Percentiles rank a stretch among this genome's conserved stretches.
These are phyloP conservation scores for Venustoraphidia nigricollis DNA, from an alignment of 2,888 invertebrate species.

Conservation along the genomic window DNA sequence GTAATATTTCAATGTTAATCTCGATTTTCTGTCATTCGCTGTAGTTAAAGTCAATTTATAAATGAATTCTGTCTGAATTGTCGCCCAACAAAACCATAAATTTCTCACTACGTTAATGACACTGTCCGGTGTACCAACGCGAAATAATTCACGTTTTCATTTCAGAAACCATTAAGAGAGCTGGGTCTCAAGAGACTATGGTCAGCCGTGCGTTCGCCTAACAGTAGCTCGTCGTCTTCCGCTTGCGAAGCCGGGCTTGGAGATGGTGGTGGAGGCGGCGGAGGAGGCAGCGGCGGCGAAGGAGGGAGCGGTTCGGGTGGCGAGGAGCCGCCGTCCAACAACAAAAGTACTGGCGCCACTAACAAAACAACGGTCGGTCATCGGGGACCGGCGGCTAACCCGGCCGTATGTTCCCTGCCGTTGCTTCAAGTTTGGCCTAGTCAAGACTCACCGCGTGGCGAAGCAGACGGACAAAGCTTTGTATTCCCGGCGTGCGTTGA, in stretches of 20 bases:
- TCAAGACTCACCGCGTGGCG: constrained; percentile 50
- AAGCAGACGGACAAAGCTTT: constrained; percentile 51
- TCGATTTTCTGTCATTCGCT: too few species aligned
- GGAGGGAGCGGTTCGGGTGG: constrained; percentile 13
- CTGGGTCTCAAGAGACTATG: constrained; percentile 28
- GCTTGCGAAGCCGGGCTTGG: constrained; percentile 22
- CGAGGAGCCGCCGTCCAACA: not conserved
- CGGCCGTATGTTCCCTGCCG: constrained; percentile 38
- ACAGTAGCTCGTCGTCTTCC: constrained; percentile 23
- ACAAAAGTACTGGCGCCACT: not conserved
- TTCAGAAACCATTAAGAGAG: constrained; percentile 35
- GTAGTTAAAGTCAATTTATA: too few species aligned
- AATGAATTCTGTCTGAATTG: too few species aligned
- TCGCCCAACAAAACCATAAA: too few species aligned
- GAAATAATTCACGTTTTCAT: constrained; percentile 22
- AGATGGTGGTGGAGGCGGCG: constrained; percentile 24
- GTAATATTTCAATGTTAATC: too few species aligned
- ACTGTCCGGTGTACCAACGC: too few species aligned
- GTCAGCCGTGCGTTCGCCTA: constrained; percentile 28
- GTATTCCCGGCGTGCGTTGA: constrained; percentile 38
- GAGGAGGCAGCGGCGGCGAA: constrained; percentile 15
- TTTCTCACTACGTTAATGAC: too few species aligned
- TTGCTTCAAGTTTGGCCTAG: constrained; percentile 53
- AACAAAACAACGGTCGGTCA: not conserved
- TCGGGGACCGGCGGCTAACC: constrained; percentile 6